Evolutionary conservation across 30 jellyfish, hydroid and myxozoan genomes (phyloP).

Genomic region (Turritopsis dohrnii): DNA sequence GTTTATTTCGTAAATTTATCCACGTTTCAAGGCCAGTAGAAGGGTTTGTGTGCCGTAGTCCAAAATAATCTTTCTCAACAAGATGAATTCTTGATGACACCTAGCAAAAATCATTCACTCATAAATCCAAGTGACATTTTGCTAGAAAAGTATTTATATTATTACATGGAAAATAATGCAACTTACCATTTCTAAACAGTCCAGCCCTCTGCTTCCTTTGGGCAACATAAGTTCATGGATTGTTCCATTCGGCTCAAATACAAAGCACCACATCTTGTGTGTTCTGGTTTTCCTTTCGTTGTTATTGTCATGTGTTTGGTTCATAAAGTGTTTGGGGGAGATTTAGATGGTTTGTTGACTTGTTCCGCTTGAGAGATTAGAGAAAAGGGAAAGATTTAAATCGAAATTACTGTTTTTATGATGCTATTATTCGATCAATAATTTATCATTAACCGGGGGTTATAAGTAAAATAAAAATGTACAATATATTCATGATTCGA

Average conservation of each 20-base stretch:
- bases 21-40: slow-evolving; percentile 79
- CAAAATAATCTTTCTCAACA: slow-evolving; percentile 92
- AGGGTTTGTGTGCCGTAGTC: slow-evolving; percentile 73
- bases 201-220: slow-evolving; percentile 71
- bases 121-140: neutral
- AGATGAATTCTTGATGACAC: slow-evolving; percentile 48
- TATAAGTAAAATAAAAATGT: neutral
- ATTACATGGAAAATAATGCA: neutral
- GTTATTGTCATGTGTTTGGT: slow-evolving; percentile 42
- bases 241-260: slow-evolving; percentile 91
- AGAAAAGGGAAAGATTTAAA: slow-evolving; percentile 25
- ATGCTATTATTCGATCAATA: neutral
- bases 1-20: slow-evolving; percentile 80
- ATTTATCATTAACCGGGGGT: neutral
- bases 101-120: slow-evolving; percentile 3
- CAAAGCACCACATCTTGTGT: slow-evolving; percentile 87
- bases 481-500: neutral
- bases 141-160: neutral
- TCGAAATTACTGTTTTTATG: slow-evolving; percentile 10
- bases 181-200: slow-evolving; percentile 89
- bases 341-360: slow-evolving; percentile 23
- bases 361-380: slow-evolving; percentile 31
- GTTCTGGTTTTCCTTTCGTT: slow-evolving; percentile 26
- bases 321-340: slow-evolving; percentile 10
- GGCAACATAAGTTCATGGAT: slow-evolving; percentile 85